Conservation (phyloP, 1,140 invertebrate species). For the Galleria mellonella region DNA sequence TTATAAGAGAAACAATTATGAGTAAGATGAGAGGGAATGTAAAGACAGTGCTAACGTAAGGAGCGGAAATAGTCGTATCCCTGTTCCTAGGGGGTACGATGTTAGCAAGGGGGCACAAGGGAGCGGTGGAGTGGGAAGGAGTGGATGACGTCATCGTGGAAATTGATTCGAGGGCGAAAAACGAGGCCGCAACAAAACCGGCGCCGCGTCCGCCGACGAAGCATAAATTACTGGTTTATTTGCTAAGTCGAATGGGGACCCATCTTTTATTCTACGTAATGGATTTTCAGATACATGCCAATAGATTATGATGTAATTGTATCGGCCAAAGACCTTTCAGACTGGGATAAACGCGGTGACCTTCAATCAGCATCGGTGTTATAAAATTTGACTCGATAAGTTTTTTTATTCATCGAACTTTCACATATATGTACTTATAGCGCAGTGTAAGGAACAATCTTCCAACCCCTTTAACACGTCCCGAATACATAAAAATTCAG, state of each 20-base stretch:
- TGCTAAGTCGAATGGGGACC: conserved; percentile 27
- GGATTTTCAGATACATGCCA: conserved; percentile 13
- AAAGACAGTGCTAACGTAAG: conserved; percentile 22
- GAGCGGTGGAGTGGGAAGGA: conserved; percentile 9
- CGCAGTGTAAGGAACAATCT: too few species aligned
- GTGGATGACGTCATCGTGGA: conserved; percentile 43
- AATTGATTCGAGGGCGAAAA: conserved; percentile 61
- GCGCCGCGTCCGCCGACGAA: conserved; percentile 30
- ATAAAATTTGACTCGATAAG: too few species aligned
- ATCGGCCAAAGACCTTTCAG: conserved; percentile 10
- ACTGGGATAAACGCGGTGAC: neutral
- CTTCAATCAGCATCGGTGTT: conserved; percentile 1
- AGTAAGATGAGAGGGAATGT: conserved; percentile 15
- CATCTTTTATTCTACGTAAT: conserved; percentile 28
- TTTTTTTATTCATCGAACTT: too few species aligned
- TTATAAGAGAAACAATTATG: conserved; percentile 6
- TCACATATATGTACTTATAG: too few species aligned
- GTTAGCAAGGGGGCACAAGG: conserved; percentile 16
- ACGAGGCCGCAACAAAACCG: conserved; percentile 43
- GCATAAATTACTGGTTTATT: conserved; percentile 49
- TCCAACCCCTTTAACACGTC: too few species aligned
- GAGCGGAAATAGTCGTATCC: conserved; percentile 44
- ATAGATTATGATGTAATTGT: conserved; percentile 21
- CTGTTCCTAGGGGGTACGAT: conserved; percentile 27
- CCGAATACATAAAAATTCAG: too few species aligned